Conservation (phyloP, 2,888 invertebrate species). For the Exephanes ischioxanthus region DNA sequence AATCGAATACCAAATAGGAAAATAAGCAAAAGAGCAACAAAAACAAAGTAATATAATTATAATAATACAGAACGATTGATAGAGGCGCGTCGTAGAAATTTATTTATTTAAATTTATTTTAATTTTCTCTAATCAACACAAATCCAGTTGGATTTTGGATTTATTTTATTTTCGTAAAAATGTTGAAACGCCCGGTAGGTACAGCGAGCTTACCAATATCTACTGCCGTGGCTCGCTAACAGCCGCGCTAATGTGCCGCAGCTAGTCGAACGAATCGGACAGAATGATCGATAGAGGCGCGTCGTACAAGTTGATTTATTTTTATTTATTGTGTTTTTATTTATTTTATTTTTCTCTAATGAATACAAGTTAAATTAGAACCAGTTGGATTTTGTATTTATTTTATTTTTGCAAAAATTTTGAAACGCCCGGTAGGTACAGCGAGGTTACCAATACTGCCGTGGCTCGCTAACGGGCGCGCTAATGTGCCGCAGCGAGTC, state of each 20-base stretch:
- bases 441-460: slow-evolving; percentile 18
- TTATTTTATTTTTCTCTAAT: neutral
- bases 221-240: slow-evolving; percentile 17
- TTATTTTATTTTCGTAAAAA: neutral
- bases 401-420: neutral
- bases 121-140: neutral
- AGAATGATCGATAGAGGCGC: too few species aligned
- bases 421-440: slow-evolving; percentile 34
- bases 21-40: too few species aligned
- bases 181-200: neutral
- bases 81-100: too few species aligned
- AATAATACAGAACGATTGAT: too few species aligned
- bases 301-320: too few species aligned
- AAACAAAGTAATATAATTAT: too few species aligned
- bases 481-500: slow-evolving; percentile 58
- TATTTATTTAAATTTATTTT: too few species aligned
- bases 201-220: too few species aligned
- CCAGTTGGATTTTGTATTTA: too few species aligned
- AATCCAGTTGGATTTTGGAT: neutral
- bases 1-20: too few species aligned
- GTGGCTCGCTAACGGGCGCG: slow-evolving; percentile 42
- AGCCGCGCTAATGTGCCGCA: slow-evolving; percentile 9
- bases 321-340: too few species aligned
- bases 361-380: neutral
- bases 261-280: too few species aligned